Conservation (phyloP, 2,113 vertebrate species). For the Paradisaea rubra region DNA sequence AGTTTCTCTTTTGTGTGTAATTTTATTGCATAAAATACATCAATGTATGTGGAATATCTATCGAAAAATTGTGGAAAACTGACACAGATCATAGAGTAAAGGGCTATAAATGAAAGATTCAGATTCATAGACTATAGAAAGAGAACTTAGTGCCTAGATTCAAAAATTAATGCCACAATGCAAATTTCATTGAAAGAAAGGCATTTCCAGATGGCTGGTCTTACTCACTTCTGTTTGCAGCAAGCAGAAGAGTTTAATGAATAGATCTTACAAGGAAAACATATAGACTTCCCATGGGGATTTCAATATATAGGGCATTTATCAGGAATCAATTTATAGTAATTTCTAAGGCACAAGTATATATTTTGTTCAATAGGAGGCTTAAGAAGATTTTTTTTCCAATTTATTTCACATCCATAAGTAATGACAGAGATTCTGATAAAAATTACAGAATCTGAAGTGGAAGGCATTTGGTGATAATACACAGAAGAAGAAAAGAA, state of each 20-base stretch:
- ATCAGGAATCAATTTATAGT: background rate
- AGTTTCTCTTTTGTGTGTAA: background rate
- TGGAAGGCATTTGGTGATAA: background rate
- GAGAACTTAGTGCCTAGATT: background rate
- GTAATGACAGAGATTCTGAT: background rate
- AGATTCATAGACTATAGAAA: background rate
- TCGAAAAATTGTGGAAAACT: background rate
- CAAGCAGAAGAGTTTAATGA: background rate
- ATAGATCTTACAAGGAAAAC: background rate
- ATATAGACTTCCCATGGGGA: background rate
- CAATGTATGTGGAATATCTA: background rate
- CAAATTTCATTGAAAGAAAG: background rate
- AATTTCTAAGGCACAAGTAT: background rate
- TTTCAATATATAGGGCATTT: background rate
- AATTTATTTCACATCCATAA: background rate
- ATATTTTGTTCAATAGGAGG: background rate
- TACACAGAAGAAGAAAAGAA: background rate
- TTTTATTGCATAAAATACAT: background rate
- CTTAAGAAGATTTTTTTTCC: background rate
- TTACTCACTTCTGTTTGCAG: background rate
- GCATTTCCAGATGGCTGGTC: background rate
- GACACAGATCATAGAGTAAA: background rate
- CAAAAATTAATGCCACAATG: background rate
- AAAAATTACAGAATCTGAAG: background rate
- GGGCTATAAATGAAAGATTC: background rate